phyloP scores from a whole-genome alignment of 64 coral and sea anemone species.

The Stichodactyla helianthus region DNA sequence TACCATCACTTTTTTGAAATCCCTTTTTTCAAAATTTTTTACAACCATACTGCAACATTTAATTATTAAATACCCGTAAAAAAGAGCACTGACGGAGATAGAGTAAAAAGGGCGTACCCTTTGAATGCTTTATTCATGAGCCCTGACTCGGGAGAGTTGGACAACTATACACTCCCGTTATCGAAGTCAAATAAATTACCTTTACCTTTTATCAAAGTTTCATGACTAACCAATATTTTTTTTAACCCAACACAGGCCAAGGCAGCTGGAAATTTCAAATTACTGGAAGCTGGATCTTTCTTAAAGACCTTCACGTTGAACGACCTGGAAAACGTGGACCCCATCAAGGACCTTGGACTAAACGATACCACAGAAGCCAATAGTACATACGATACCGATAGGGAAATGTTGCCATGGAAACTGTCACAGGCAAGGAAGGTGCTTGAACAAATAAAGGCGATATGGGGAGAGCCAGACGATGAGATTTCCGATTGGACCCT shows the following conservation, averaged over 20 bases:
- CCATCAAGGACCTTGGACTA: slow-evolving; percentile 38
- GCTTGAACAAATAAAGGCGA: slow-evolving; percentile 29
- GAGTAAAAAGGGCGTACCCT: too few species aligned
- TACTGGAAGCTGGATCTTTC: slow-evolving; percentile 45
- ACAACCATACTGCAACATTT: too few species aligned
- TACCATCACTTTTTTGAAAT: too few species aligned
- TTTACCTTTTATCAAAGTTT: too few species aligned
- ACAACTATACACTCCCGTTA: too few species aligned
- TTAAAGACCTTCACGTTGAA: slow-evolving; percentile 47
- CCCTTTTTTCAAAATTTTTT: too few species aligned
- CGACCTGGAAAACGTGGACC: slow-evolving; percentile 35
- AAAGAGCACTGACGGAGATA: too few species aligned
- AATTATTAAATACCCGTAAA: too few species aligned
- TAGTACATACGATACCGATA: slow-evolving; percentile 8
- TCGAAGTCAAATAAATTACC: too few species aligned
- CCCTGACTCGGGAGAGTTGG: too few species aligned
- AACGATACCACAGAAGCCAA: slow-evolving; percentile 16
- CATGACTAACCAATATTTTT: background rate
- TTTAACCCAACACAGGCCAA: slow-evolving; percentile 12
- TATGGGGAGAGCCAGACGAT: slow-evolving; percentile 52
- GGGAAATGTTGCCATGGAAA: slow-evolving; percentile 50
- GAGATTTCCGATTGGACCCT: slow-evolving; percentile 40
- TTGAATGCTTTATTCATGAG: too few species aligned
- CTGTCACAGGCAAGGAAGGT: slow-evolving; percentile 49
- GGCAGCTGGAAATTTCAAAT: slow-evolving; percentile 12